phyloP scores from a whole-genome alignment of 2,113 vertebrate genomes.

The Deroptyus accipitrinus region DNA sequence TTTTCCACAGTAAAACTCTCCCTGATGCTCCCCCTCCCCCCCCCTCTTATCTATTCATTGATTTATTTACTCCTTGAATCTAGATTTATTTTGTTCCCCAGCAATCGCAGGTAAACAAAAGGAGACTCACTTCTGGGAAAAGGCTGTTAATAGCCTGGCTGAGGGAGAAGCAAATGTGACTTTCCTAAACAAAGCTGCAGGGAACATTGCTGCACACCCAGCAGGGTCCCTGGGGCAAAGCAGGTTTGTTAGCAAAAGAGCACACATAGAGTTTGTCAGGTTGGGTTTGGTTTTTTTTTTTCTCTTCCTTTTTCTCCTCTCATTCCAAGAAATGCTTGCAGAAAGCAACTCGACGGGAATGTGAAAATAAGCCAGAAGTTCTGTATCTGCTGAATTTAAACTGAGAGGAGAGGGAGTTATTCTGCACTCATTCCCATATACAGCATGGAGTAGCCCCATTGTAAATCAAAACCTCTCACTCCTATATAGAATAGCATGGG shows the following conservation, averaged over 20 bases:
- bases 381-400: not conserved
- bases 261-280: not conserved
- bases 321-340: conserved; percentile 5
- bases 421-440: not conserved
- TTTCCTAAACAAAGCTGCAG: conserved; percentile 41
- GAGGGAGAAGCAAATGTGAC: conserved; percentile 49
- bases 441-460: too few species aligned
- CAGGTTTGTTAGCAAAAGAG: conserved; percentile 16
- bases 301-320: not conserved
- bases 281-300: not conserved
- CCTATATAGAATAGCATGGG: not conserved
- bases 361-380: not conserved
- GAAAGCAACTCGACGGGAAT: not conserved
- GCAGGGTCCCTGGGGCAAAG: conserved; percentile 45
- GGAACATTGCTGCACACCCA: conserved; percentile 55
- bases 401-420: not conserved
- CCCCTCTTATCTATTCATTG: not conserved
- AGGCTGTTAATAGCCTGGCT: conserved; percentile 34
- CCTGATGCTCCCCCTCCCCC: not conserved
- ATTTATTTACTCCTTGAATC: conserved; percentile 52
- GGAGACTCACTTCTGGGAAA: conserved; percentile 40
- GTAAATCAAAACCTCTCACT: not conserved
- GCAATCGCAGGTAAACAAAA: conserved; percentile 65
- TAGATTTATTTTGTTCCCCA: conserved; percentile 29
- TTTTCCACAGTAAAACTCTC: not conserved